Conservation (phyloP, 2,888 invertebrate genomes). For the Meteorus cinctellus region DNA sequence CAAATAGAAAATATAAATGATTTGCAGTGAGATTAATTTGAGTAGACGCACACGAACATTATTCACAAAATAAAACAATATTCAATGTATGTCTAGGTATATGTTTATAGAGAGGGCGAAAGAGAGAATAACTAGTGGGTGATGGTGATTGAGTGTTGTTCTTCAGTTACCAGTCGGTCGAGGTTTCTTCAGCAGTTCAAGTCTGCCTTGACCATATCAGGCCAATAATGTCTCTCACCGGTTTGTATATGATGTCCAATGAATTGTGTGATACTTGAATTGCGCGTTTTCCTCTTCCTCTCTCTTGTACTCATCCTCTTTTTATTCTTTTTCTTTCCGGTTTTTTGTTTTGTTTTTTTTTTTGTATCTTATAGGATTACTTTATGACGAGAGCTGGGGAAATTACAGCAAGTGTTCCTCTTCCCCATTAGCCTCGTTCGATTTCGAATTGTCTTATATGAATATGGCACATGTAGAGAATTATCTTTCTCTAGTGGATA, state of each 20-base stretch:
- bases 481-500: too few species aligned
- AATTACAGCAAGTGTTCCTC: constrained; percentile 66
- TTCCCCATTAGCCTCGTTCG: constrained; percentile 70
- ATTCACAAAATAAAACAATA: constrained; percentile 44
- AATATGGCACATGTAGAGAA: background rate
- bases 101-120: background rate
- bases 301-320: constrained; percentile 30
- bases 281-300: constrained; percentile 37
- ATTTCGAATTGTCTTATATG: constrained; percentile 52
- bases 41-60: background rate
- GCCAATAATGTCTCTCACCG: constrained; percentile 66
- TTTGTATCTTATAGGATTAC: constrained; percentile 43
- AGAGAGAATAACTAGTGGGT: constrained; percentile 36
- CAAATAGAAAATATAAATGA: constrained; percentile 13
- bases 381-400: constrained; percentile 65
- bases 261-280: constrained; percentile 32
- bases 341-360: constrained; percentile 26
- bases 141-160: constrained; percentile 26
- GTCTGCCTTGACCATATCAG: constrained; percentile 67
- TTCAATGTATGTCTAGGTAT: constrained; percentile 13
- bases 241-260: constrained; percentile 50
- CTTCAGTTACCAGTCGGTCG: constrained; percentile 45
- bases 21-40: background rate
- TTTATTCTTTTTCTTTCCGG: constrained; percentile 24
- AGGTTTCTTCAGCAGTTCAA: constrained; percentile 58